These are phyloP conservation scores for Chaetogeoica ovagalla DNA, from an alignment of 2,888 invertebrate genomes.

Conservation along the genomic window DNA sequence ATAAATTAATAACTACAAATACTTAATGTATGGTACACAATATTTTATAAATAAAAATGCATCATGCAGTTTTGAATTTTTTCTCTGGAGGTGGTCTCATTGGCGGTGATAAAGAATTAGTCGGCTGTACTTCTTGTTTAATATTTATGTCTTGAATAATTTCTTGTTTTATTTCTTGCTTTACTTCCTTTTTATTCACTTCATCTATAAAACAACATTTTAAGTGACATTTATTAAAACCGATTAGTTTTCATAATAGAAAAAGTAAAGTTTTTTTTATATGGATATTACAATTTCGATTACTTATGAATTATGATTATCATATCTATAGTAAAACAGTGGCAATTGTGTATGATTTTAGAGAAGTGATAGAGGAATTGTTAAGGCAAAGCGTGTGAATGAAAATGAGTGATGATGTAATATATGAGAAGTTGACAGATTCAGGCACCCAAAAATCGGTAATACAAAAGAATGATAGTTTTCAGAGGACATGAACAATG, in stretches of 20 bases:
- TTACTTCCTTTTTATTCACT: conserved; percentile 66
- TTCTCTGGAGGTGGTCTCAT: conserved; percentile 90
- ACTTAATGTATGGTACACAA: background rate
- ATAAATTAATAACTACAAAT: background rate
- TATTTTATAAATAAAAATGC: background rate
- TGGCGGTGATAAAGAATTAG: conserved; percentile 55
- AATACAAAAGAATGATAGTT: too few species aligned
- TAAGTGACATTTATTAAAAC: background rate
- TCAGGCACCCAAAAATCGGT: too few species aligned
- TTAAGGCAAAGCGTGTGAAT: too few species aligned
- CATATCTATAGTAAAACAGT: too few species aligned
- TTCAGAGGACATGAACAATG: too few species aligned
- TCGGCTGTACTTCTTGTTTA: conserved; percentile 53
- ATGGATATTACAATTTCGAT: too few species aligned
- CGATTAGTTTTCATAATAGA: background rate
- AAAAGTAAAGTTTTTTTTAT: background rate
- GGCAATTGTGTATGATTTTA: too few species aligned
- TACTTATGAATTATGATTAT: too few species aligned
- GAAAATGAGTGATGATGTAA: too few species aligned
- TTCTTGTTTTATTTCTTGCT: conserved; percentile 66
- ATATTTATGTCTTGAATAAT: conserved; percentile 54
- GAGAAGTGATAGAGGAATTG: too few species aligned
- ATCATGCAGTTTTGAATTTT: conserved; percentile 66
- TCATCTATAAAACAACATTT: conserved; percentile 34
- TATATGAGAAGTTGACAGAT: too few species aligned